Base-by-base conservation (phyloP, 1,140 invertebrate species). In the Drosophila truncata region DNA sequence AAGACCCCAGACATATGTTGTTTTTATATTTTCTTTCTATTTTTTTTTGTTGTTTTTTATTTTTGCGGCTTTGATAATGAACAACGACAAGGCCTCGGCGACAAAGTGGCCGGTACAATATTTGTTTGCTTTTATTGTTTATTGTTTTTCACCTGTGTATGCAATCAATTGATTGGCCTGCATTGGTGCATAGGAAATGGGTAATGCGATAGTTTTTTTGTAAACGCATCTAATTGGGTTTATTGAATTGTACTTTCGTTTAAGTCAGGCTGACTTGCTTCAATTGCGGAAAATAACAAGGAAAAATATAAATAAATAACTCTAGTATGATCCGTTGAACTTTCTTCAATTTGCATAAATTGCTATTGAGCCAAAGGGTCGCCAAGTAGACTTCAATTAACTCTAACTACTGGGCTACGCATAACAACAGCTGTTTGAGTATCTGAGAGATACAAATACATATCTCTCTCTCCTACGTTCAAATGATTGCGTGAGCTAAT, bases 401-500 rank as follows among this genome's bases (percentile, higher is more conserved):
- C 62, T 49, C 57, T 27, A 77, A 60, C 9, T 61, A 69, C 47
- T 6, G 14, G 14, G 37, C 27, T 42, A 67, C 59, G 59, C 52
- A 65, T 14, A 37, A 52, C 41, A 77, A 57, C 74, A 77, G 73
- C 73, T 77, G 73, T 76, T 74, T 8, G 23, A 44, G 63, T 60
- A 58, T 52, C 54, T 18, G 13, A 10, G 10, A 70, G 69, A 72
- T 72, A 72, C 50, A 55, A 71, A 54, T 49, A 23, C 7, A 39
- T 14, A 25, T 65, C 10, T 29, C n/a, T 49, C 35, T 18, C 42
- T 49, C 20, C 20, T 3, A 10, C 31, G 18, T 49, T 49, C 69
- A 49, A 23, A 13, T 31, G 54, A 50, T 78, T 78, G 74, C 73
- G 74, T 78, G 74, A 78, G 63, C 49, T 78, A 78, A 78, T 78